Evolutionary conservation across 2,888 invertebrate species (phyloP), one percentile per base, ranked within the genome.

Genomic region (Amiota minor): DNA sequence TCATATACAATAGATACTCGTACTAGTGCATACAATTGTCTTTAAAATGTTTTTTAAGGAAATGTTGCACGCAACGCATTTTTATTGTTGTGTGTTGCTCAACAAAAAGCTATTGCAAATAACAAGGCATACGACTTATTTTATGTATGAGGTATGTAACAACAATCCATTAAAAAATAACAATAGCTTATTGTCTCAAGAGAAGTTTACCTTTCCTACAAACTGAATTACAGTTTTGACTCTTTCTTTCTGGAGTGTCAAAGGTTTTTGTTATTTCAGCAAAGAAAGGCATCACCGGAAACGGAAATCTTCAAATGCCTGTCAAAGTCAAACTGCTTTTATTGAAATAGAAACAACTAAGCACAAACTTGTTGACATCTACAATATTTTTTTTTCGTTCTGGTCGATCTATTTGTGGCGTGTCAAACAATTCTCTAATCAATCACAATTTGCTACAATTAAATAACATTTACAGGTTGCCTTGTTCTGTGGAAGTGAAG

Each of bases 231-330:
- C 12, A 47, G 18, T 18, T 16, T 47, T 18, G 47, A 11, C 47
- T 9, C n/a, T n/a, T 45, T n/a, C n/a, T 16, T 53, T 53, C 8
- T 53, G n/a, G 9, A 53, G 53, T n/a, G 62, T 45, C 45, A 35
- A 35, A 9, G 62, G 23, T 16, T 18, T 9, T 55, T 55, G n/a
- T 18, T 14, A 55, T 55, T 55, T 55, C 9, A 16, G 3, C 14
- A 55, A 9, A 18, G 45, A 18, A 35, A 35, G 20, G 20, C 14
- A 23, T 20, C 4, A 67, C 67, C 20, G 67, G 49, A 67, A 67
- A 18, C 67, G 67, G 67, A 68, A 68, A 53, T 68, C 12, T 23
- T 46, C 53, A 23, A 68, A 68, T 68, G 67, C 50, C 50, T 47
- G 65, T 65, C 65, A 65, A 50, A 20, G 12, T 53, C 50, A 53